These are phyloP conservation scores for Aselliscus stoliczkanus DNA, from an alignment of 2,797 vertebrate genomes.

Conservation along the genomic window DNA sequence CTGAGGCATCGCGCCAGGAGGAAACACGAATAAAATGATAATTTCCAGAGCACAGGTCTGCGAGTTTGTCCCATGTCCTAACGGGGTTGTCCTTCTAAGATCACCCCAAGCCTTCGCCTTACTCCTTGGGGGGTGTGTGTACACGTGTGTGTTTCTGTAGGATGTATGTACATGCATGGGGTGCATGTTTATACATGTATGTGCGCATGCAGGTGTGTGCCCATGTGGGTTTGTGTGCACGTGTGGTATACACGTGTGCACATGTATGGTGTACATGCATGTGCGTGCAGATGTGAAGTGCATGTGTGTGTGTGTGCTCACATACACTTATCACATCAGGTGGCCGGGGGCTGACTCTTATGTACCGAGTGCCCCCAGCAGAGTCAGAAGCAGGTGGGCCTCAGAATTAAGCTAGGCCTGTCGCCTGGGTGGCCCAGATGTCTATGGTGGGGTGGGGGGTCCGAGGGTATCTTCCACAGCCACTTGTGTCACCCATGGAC, in stretches of 20 bases:
- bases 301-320: too few relatives aligned
- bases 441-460: background rate
- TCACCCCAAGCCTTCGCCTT: background rate
- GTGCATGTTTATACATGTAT: rapidly evolving
- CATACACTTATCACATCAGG: background rate
- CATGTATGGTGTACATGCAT: too few relatives aligned
- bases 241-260: too few relatives aligned
- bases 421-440: rapidly evolving
- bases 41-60: background rate
- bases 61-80: background rate
- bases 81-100: rapidly evolving
- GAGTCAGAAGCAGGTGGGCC: background rate
- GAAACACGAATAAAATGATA: rapidly evolving
- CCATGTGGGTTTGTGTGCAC: background rate
- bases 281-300: too few relatives aligned
- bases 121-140: too few relatives aligned
- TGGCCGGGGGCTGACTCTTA: background rate
- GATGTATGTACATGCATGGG: background rate
- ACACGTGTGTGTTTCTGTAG: rapidly evolving
- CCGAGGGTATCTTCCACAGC: background rate
- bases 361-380: rapidly evolving
- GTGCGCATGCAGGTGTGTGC: background rate
- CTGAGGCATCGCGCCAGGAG: rapidly evolving
- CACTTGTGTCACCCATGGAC: rapidly evolving
- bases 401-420: background rate